Conservation (phyloP, 2,797 vertebrate genomes). For the Microctenopoma steveboyesi region DNA sequence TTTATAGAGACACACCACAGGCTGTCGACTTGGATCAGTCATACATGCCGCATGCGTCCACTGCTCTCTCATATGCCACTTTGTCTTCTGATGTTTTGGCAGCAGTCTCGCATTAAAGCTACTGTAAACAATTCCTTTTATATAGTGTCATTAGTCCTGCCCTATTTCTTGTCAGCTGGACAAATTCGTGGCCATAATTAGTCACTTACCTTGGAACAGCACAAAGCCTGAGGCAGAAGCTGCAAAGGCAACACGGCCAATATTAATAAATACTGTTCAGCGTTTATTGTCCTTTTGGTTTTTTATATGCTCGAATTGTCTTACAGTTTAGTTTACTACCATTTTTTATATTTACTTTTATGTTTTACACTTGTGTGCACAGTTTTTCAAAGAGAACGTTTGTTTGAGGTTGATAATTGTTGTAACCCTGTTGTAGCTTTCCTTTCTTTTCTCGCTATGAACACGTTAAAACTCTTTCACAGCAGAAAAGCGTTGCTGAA, state of each 20-base stretch:
- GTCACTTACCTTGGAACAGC: slow-evolving; percentile 33
- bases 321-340: not conserved
- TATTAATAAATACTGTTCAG: not conserved
- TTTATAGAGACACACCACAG: slow-evolving; percentile 75
- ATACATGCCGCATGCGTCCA: slow-evolving; percentile 44
- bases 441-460: not conserved
- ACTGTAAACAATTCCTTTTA: not conserved
- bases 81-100: slow-evolving; percentile 39
- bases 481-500: slow-evolving; percentile 12
- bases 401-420: not conserved
- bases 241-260: slow-evolving; percentile 31
- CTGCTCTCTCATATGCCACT: slow-evolving; percentile 39
- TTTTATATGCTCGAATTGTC: slow-evolving; percentile 3
- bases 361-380: not conserved
- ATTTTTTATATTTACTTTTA: not conserved
- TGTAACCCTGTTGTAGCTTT: not conserved
- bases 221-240: slow-evolving; percentile 38
- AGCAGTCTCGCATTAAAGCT: slow-evolving; percentile 10
- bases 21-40: slow-evolving; percentile 77
- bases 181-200: slow-evolving; percentile 41
- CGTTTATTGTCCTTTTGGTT: slow-evolving; percentile 14
- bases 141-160: slow-evolving; percentile 8
- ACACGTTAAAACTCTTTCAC: slow-evolving; percentile 16
- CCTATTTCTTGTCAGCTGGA: slow-evolving; percentile 24
- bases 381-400: not conserved